Evolutionary conservation across 2,888 invertebrate species (phyloP).

Genomic region (Drosophila sordidapex): DNA sequence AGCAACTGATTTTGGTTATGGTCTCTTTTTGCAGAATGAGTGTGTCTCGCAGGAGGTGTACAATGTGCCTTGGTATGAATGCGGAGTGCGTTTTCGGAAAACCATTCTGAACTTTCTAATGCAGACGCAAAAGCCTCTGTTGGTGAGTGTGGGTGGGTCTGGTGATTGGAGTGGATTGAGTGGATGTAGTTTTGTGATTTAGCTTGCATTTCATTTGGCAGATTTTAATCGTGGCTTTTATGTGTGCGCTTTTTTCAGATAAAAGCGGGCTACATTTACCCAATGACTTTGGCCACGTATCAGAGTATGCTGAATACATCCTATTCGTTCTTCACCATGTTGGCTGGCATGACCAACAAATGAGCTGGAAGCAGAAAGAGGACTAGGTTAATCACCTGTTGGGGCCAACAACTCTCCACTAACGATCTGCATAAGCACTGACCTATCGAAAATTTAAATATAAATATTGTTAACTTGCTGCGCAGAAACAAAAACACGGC

Average conservation of each 20-base stretch:
- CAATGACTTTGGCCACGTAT: conserved; percentile 76
- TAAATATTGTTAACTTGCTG: conserved; percentile 57
- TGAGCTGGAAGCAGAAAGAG: conserved; percentile 65
- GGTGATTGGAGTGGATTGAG: not conserved
- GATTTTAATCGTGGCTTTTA: conserved; percentile 71
- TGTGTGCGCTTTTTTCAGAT: conserved; percentile 69
- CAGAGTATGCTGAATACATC: conserved; percentile 83
- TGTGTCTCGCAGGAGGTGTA: conserved; percentile 80
- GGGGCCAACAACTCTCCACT: conserved; percentile 31
- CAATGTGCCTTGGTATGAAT: conserved; percentile 81
- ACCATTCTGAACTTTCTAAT: conserved; percentile 78
- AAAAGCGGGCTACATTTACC: conserved; percentile 71
- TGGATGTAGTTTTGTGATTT: conserved; percentile 19
- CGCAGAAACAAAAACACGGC: conserved; percentile 50
- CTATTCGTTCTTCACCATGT: conserved; percentile 83
- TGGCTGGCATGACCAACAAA: conserved; percentile 80
- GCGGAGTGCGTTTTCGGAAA: conserved; percentile 68
- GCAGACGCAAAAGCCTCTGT: conserved; percentile 78
- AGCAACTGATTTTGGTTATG: conserved; percentile 7
- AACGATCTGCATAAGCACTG: conserved; percentile 53
- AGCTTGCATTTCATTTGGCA: conserved; percentile 55
- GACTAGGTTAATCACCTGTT: conserved; percentile 34
- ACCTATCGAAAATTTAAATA: conserved; percentile 64
- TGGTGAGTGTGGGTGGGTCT: conserved; percentile 60
- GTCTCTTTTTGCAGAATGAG: conserved; percentile 62